phyloP scores from a whole-genome alignment of 1,140 invertebrate genomes.

The Artemia franciscana region DNA sequence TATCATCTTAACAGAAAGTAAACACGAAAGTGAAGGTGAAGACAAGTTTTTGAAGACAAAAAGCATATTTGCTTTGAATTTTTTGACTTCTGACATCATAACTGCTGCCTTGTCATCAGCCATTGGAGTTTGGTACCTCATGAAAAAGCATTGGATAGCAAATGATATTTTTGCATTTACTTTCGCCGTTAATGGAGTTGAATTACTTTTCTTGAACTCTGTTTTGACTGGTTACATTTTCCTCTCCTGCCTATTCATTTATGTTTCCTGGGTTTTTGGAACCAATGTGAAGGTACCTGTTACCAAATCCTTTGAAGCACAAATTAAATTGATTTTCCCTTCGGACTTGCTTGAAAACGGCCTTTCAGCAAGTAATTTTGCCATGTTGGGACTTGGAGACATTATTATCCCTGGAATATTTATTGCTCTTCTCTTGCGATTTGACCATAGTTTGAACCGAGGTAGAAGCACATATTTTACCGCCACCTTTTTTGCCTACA shows the following conservation, averaged over 20 bases:
- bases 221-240: slow-evolving; percentile 87
- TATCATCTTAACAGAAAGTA: too few relatives aligned
- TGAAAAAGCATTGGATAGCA: slow-evolving; percentile 96
- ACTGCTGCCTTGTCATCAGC: slow-evolving; percentile 43
- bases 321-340: slow-evolving; percentile 96
- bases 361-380: slow-evolving; percentile 74
- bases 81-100: too few relatives aligned
- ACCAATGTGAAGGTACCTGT: slow-evolving; percentile 99
- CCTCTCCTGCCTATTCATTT: slow-evolving; percentile 83
- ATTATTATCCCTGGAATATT: slow-evolving; percentile 99
- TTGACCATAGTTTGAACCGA: slow-evolving; percentile 74
- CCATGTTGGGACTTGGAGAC: slow-evolving; percentile 95
- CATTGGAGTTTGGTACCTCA: slow-evolving; percentile 75
- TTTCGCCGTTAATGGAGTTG: slow-evolving; percentile 94
- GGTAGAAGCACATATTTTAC: slow-evolving; percentile 79
- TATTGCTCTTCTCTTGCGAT: slow-evolving; percentile 83
- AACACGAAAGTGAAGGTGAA: too few relatives aligned
- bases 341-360: slow-evolving; percentile 90
- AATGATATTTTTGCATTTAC: slow-evolving; percentile 96
- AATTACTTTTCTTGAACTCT: slow-evolving; percentile 85
- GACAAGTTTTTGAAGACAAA: too few relatives aligned
- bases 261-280: slow-evolving; percentile 99
- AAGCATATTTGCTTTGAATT: too few relatives aligned
- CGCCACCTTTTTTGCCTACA: slow-evolving; percentile 78
- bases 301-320: slow-evolving; percentile 96